Conservation (phyloP, 2,888 invertebrate species). For the Clunio marinus region DNA sequence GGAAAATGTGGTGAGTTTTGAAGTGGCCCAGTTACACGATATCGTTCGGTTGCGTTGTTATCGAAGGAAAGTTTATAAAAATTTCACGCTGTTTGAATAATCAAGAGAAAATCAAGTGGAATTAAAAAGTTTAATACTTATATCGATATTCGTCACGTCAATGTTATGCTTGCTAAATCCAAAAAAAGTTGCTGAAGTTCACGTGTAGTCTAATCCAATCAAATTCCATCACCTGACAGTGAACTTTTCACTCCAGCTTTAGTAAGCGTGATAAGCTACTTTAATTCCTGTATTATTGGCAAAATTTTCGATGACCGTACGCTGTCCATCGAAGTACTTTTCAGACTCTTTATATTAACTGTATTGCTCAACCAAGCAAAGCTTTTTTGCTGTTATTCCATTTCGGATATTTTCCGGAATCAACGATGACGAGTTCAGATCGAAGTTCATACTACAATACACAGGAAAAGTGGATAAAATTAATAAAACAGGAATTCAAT, state of each 20-base stretch:
- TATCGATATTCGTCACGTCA: background rate
- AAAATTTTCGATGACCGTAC: background rate
- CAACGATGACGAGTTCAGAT: too few species aligned
- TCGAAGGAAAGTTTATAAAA: slow-evolving; percentile 1
- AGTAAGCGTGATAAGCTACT: slow-evolving; percentile 11
- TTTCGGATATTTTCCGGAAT: background rate
- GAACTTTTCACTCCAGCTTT: background rate
- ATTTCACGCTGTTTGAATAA: too few species aligned
- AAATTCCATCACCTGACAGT: background rate
- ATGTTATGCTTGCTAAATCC: background rate
- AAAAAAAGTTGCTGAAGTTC: background rate
- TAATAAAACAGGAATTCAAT: slow-evolving; percentile 13
- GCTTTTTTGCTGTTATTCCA: background rate
- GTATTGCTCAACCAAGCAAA: slow-evolving; percentile 1
- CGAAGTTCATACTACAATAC: too few species aligned
- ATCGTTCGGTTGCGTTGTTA: background rate
- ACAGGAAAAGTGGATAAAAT: background rate
- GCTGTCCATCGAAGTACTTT: background rate
- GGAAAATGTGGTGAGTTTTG: slow-evolving; percentile 8
- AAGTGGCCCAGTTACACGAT: background rate
- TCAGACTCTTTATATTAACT: background rate
- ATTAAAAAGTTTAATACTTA: too few species aligned
- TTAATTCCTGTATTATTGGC: slow-evolving; percentile 8
- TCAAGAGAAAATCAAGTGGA: too few species aligned
- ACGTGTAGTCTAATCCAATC: slow-evolving; percentile 9